Evolutionary conservation across 2,888 invertebrate species (phyloP).

Genomic region (Amiota mariae): DNA sequence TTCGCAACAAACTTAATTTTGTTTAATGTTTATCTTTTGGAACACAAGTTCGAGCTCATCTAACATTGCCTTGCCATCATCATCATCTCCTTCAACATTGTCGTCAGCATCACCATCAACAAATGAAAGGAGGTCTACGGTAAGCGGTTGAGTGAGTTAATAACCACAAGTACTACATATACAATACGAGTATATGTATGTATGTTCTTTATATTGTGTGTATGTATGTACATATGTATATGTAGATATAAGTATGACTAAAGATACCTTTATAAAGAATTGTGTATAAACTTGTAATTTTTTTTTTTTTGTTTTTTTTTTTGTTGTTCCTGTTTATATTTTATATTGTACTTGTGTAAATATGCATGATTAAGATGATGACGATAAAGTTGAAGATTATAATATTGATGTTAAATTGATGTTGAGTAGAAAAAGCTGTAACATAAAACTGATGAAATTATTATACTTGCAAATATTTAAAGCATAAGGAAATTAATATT

Average conservation of each 20-base stretch:
- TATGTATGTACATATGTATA: neutral
- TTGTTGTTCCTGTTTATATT: conserved; percentile 55
- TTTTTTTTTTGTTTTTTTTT: conserved; percentile 50
- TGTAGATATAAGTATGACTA: neutral
- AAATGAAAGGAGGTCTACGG: neutral
- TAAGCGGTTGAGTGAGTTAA: neutral
- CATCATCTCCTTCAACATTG: neutral
- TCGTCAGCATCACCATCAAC: neutral
- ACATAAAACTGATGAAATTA: too few species aligned
- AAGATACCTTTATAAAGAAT: neutral
- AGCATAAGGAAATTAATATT: too few species aligned
- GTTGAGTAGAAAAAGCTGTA: too few species aligned
- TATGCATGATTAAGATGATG: conserved; percentile 63
- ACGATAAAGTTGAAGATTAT: conserved; percentile 19
- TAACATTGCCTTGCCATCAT: neutral
- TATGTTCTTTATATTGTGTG: too few species aligned
- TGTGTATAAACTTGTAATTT: neutral
- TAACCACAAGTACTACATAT: neutral
- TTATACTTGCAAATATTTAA: too few species aligned
- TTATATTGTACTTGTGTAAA: conserved; percentile 62
- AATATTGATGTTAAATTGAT: neutral
- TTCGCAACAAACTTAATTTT: conserved; percentile 62
- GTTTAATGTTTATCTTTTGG: conserved; percentile 63
- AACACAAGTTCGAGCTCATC: conserved; percentile 38
- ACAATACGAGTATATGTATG: neutral